Conservation (phyloP, 2,797 vertebrate genomes). For the Erpetoichthys calabaricus region DNA sequence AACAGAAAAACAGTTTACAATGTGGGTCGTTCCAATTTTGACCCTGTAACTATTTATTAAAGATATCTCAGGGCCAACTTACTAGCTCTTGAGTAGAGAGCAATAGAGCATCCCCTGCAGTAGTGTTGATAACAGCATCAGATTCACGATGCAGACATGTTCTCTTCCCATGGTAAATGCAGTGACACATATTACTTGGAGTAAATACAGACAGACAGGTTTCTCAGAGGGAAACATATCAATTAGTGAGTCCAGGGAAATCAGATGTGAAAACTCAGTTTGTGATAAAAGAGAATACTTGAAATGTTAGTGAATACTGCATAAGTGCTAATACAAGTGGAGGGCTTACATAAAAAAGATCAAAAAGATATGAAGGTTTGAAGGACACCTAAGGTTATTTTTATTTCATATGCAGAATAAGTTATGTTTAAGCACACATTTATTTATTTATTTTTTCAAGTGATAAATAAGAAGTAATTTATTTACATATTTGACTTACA, state of each 20-base stretch:
- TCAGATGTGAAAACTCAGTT: slow-evolving; percentile 2
- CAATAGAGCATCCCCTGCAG: no score
- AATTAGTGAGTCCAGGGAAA: slow-evolving; percentile 5
- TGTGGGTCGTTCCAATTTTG: no score
- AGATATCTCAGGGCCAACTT: no score
- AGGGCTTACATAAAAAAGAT: neutral
- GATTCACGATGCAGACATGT: slow-evolving; percentile 5
- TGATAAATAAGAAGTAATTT: no score
- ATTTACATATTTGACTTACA: no score
- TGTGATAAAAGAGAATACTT: slow-evolving; percentile 3
- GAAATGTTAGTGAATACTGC: slow-evolving; percentile 1
- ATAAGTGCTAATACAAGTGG: neutral
- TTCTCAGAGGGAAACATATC: slow-evolving; percentile 3
- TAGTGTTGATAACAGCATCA: slow-evolving; percentile 4
- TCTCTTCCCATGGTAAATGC: neutral
- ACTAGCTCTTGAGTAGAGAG: no score
- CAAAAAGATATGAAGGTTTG: neutral
- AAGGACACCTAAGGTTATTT: slow-evolving; percentile 3
- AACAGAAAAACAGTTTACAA: no score
- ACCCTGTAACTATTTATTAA: no score
- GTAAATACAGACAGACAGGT: slow-evolving; percentile 6
- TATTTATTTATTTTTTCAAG: no score
- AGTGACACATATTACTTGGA: slow-evolving; percentile 3
- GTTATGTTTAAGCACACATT: no score
- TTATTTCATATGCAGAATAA: neutral